phyloP scores from a whole-genome alignment of 2,888 invertebrate species.

The Spodoptera picta region DNA sequence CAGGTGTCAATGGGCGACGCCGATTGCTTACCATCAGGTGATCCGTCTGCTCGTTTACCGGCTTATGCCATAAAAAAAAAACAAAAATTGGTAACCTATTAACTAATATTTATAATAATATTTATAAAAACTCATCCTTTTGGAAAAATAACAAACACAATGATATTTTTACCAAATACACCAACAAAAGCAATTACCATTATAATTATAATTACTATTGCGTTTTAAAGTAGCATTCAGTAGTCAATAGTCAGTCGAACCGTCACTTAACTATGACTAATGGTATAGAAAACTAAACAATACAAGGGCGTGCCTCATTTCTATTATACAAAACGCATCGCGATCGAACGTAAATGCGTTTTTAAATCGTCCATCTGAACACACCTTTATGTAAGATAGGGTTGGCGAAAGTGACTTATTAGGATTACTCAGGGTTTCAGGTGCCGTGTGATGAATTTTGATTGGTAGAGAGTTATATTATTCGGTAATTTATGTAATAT shows the following conservation, averaged over 20 bases:
- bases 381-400: conserved; percentile 59
- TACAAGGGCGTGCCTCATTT: conserved; percentile 58
- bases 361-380: conserved; percentile 52
- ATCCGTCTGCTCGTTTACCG: too few species aligned
- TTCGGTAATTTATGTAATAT: conserved; percentile 1
- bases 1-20: too few species aligned
- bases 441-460: conserved; percentile 21
- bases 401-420: conserved; percentile 53
- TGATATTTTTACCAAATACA: background rate
- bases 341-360: conserved; percentile 50
- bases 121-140: too few species aligned
- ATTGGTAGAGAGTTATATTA: conserved; percentile 22
- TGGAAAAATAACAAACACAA: too few species aligned
- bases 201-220: background rate
- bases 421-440: conserved; percentile 32
- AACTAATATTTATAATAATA: too few species aligned
- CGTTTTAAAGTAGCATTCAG: conserved; percentile 27
- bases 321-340: conserved; percentile 55
- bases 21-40: too few species aligned
- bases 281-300: conserved; percentile 57
- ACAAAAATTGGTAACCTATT: too few species aligned
- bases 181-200: background rate
- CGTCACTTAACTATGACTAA: conserved; percentile 50
- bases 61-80: too few species aligned
- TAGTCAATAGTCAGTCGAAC: conserved; percentile 32